Base-by-base conservation (phyloP, 1,140 invertebrate species). In the Dysdera silvatica region DNA sequence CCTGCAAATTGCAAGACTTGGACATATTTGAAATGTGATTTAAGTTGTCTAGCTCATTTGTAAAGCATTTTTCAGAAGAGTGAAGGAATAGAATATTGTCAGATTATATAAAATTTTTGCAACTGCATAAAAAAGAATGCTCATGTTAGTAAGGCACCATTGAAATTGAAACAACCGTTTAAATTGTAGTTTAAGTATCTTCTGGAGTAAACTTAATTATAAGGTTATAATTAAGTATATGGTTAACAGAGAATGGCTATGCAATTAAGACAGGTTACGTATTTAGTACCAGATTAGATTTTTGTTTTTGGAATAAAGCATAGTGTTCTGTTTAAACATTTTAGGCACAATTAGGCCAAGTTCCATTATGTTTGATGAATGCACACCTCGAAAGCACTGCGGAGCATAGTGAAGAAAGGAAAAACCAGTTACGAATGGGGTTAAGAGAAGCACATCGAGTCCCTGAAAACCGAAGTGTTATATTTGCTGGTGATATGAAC, bases 401-500 rank as follows among this genome's bases (percentile, higher is more conserved):
- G 57, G 78, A 79, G 0, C 74, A 74, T 68, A 58, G 73, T 1
- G 70, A 59, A 16, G 77, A 80, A 60, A 71, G 83, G 40, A 73
- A 74, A 40, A 66, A 69, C 23, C 83, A 84, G 61, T 67, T 84
- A 6, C 72, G 71, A 51, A 56, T 74, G 16, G 65, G 71, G 24
- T 70, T 80, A 31, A 66, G 60, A 20, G 67, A 73, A 12, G 66
- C 71, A 16, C 67, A 73, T 5, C 8, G 26, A 31, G 12, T 41
- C 16, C 16, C 59, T 41, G 32, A 71, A n/a, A 68, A 75, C 32
- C 57, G 68, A 16, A 79, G 77, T 33, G 79, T 81, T 0, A 72
- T 84, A 33, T 82, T 83, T 74, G 83, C 75, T 43, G 83, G 83
- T 12, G 83, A 84, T 71, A 67, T 84, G 7, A 84, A 84, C 70